Evolutionary conservation across 2,888 invertebrate genomes (phyloP).

Genomic region (Nowickia ferox): DNA sequence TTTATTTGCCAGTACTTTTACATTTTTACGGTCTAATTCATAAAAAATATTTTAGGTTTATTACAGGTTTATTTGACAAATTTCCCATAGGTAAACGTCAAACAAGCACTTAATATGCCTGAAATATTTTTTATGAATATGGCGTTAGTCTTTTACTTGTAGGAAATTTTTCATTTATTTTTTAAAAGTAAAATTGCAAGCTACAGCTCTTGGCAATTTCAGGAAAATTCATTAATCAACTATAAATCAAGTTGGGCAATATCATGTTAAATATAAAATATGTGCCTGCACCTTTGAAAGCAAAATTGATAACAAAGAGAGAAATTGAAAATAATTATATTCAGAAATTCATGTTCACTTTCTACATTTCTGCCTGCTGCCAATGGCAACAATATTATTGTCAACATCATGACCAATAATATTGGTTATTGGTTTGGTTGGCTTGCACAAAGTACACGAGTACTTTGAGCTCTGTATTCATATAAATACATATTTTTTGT

Average conservation of each 20-base stretch:
- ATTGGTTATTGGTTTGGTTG: constrained; percentile 39
- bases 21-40: too few species aligned
- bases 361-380: background rate
- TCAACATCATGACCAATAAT: constrained; percentile 37
- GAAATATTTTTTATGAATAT: too few species aligned
- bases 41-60: too few species aligned
- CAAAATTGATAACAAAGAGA: background rate
- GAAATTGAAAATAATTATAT: background rate
- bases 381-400: constrained; percentile 18
- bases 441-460: background rate
- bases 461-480: background rate
- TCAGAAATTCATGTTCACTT: constrained; percentile 1
- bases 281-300: background rate
- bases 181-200: background rate
- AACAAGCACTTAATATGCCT: too few species aligned
- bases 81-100: too few species aligned
- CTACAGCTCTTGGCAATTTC: background rate
- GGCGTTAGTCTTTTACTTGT: too few species aligned
- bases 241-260: constrained; percentile 6
- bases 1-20: too few species aligned
- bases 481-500: constrained; percentile 3
- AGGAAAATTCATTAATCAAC: constrained; percentile 1
- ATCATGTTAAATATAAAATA: background rate
- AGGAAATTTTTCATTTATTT: constrained; percentile 9
- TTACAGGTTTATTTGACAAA: too few species aligned